Evolutionary conservation across 1,140 invertebrate genomes (phyloP), one percentile per base, ranked within the genome.

Genomic region (Anastatus disparis): DNA sequence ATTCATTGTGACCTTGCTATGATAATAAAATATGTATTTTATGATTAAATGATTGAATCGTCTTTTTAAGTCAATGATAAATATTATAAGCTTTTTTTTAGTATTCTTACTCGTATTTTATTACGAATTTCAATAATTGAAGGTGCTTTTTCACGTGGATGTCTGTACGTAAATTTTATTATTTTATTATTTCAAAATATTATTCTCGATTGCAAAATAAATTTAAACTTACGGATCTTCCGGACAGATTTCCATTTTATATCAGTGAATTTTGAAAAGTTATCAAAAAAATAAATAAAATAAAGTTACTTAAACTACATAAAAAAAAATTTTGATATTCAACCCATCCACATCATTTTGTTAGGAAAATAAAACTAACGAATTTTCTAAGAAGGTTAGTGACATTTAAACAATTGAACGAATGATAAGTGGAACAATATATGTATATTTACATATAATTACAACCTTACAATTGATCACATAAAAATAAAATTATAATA

Each of bases 181-280:
- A n/a, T n/a, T n/a, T n/a, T n/a, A n/a, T n/a, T n/a, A n/a, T n/a
- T n/a, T n/a, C n/a, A n/a, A n/a, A n/a, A n/a, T n/a, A n/a, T n/a
- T n/a, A n/a, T n/a, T n/a, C n/a, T 35, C 10, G 31, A 35, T 6
- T 6, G 20, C 7, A 17, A 48, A 4, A 48, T 2, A 22, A 48
- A 22, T 48, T 22, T 53, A 17, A 22, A 77, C 78, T 78, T 64
- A 84, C 82, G 74, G 72, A 8, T 71, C 52, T 65, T 75, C 9
- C 17, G 74, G 64, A 63, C 78, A 79, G 70, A 84, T 82, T 66
- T 83, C 76, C 82, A 84, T 84, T 42, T 69, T 78, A 48, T 72
- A 66, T 74, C 17, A 31, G 15, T 26, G 10, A 61, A 61, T 61
- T 61, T 62, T 59, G 56, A 46, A 15, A 27, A 17, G 17, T 26